Evolutionary conservation across 2,797 vertebrate species (phyloP).

Genomic region (Clarias pachynema): DNA sequence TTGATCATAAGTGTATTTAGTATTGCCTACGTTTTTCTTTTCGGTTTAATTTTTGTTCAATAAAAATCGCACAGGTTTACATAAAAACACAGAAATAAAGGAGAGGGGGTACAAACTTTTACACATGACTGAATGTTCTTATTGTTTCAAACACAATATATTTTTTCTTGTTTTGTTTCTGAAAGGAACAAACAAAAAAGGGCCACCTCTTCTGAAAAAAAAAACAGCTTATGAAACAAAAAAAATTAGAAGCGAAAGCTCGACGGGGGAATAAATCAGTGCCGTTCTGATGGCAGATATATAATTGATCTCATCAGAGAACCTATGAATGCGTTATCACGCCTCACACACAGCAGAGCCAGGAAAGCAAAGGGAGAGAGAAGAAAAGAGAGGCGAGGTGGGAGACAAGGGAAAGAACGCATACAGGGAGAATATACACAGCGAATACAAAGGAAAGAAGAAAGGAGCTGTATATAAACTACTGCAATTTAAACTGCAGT

Average conservation of each 20-base stretch:
- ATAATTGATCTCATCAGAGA: constrained; percentile 73
- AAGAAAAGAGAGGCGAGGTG: not conserved
- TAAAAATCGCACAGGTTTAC: no score
- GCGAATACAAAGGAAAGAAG: constrained; percentile 30
- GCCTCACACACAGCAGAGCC: constrained; percentile 50
- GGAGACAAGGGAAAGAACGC: constrained; percentile 15
- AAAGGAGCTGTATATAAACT: no score
- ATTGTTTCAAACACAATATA: not conserved
- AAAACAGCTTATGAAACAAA: not conserved
- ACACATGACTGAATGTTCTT: not conserved
- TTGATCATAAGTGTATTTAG: no score
- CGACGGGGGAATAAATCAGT: constrained; percentile 56
- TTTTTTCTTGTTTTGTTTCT: not conserved
- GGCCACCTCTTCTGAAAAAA: not conserved
- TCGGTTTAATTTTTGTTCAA: no score
- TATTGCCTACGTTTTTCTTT: no score
- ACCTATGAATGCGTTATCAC: constrained; percentile 66
- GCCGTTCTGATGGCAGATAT: constrained; percentile 68
- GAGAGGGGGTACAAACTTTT: no score
- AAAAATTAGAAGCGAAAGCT: constrained; percentile 37
- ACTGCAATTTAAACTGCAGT: no score
- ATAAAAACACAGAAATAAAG: no score
- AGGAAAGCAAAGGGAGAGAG: constrained; percentile 16
- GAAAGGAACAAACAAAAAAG: not conserved
- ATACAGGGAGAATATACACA: constrained; percentile 6